Evolutionary conservation across 2,888 invertebrate species (phyloP), one percentile per base, ranked within the genome.

Genomic region (Cheiracanthium punctorium): DNA sequence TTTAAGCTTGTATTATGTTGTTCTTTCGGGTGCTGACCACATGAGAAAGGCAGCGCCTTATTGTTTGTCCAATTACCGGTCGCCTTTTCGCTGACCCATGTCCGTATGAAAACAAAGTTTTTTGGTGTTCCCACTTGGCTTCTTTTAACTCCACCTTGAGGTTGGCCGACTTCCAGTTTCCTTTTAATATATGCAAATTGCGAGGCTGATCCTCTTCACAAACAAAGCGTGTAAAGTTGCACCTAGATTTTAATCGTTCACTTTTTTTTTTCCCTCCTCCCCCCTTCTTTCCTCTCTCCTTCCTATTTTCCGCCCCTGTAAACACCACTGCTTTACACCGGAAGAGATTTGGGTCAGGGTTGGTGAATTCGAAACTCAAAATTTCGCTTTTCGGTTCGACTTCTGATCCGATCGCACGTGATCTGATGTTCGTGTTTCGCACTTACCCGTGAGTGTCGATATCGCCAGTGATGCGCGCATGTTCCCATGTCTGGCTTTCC

Each of bases 341-440:
- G 76, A 76, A 76, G 67, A 76, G 74, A 81, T 81, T 52, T 81
- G 37, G 81, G 81, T 81, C 81, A 81, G 81, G 81, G 81, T 81
- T 74, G 69, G 69, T 67, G 74, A 67, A 73, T 67, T 74, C 48
- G 74, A 74, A 73, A 58, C 58, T 58, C 58, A 24, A 69, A 80
- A 74, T 72, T 80, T 80, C 80, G 72, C 80, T 71, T 80, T 80
- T 58, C 24, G 12, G 24, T 24, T 58, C 48, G 20, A 20, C 4
- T 20, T 58, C 58, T 58, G 5, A 58, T 58, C 20, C 58, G 12
- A 58, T 58, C 1, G 24, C 17, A 17, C 17, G 8, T 48, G 48
- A 48, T 48, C 17, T 48, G 58, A 58, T 48, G 43, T 48, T 48
- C 43, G 10, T 17, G 43, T 7, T 48, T 48, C n/a, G n/a, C n/a